These are phyloP conservation scores for Mythimna loreyi DNA, from an alignment of 2,888 invertebrate species.

Conservation along the genomic window DNA sequence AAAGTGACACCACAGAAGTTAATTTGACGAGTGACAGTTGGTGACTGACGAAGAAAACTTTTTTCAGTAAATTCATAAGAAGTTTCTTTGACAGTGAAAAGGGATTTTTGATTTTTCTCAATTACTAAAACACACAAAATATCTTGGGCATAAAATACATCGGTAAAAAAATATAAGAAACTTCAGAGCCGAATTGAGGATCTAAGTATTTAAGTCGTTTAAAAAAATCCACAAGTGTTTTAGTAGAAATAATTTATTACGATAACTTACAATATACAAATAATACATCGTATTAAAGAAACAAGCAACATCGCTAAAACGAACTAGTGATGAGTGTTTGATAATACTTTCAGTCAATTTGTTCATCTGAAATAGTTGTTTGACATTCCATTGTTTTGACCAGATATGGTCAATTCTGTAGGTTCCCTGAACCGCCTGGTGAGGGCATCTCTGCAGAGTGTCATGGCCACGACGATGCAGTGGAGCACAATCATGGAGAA, in stretches of 20 bases:
- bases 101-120: no score
- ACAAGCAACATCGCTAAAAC: constrained; percentile 44
- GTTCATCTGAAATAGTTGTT: constrained; percentile 2
- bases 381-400: constrained; percentile 2
- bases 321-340: constrained; percentile 39
- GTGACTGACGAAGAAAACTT: neutral
- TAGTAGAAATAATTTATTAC: neutral
- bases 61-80: no score
- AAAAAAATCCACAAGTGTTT: neutral
- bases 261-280: neutral
- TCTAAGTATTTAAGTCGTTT: neutral
- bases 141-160: neutral
- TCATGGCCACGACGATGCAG: constrained; percentile 89
- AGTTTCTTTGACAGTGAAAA: no score
- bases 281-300: constrained; percentile 4
- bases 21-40: neutral
- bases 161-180: neutral
- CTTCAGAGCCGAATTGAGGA: neutral
- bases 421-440: constrained; percentile 68
- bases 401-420: constrained; percentile 62
- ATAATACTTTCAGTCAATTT: constrained; percentile 16
- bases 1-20: neutral
- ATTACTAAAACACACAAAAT: no score
- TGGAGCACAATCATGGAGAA: constrained; percentile 92
- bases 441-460: constrained; percentile 84